Evolutionary conservation across 2,113 vertebrate species (phyloP).

Genomic region (Rafetus swinhoei): DNA sequence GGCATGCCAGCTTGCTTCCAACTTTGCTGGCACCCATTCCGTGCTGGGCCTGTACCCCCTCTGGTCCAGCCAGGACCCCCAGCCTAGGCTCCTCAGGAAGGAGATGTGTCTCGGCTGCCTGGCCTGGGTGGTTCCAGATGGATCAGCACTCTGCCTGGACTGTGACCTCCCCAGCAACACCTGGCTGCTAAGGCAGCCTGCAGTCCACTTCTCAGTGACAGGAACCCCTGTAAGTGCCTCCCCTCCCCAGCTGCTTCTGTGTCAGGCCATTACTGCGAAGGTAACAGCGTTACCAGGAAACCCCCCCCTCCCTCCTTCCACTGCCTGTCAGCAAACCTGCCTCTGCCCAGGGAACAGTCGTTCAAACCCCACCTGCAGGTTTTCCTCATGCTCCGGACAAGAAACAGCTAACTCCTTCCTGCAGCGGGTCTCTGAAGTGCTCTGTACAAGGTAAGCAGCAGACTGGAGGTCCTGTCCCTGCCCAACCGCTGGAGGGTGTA

Average conservation of each 20-base stretch:
- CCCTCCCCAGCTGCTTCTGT: background rate
- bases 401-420: background rate
- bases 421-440: background rate
- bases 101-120: background rate
- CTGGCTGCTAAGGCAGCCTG: background rate
- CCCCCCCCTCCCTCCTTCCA: too few species aligned
- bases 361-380: background rate
- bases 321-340: background rate
- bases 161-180: background rate
- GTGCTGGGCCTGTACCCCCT: background rate
- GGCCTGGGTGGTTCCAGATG: background rate
- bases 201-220: background rate
- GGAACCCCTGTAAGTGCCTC: background rate
- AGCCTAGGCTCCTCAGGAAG: background rate
- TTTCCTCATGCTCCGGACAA: background rate
- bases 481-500: background rate
- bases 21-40: too few species aligned
- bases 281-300: background rate
- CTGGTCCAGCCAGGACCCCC: background rate
- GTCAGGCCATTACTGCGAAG: background rate
- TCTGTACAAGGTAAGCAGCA: background rate
- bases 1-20: too few species aligned
- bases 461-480: background rate
- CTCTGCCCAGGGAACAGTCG: background rate
- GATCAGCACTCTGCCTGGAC: background rate